These are phyloP conservation scores for Teleopsis dalmanni DNA, from an alignment of 1,140 invertebrate genomes.

Conservation along the genomic window DNA sequence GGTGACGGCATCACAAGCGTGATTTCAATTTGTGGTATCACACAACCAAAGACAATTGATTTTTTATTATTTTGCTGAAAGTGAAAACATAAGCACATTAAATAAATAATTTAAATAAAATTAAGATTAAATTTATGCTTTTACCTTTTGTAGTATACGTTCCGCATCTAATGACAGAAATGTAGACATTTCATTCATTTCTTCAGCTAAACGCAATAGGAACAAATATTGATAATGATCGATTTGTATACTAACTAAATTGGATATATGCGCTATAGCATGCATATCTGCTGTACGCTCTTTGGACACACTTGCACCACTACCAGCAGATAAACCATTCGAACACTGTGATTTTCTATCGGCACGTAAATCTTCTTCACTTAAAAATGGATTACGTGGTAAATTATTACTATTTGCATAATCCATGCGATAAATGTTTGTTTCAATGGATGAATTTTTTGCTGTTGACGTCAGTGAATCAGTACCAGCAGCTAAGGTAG, in stretches of 20 bases:
- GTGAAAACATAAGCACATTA: not conserved
- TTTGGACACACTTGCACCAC: conserved; percentile 2
- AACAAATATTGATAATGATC: conserved; percentile 93
- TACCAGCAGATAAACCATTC: not conserved
- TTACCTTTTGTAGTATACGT: conserved; percentile 52
- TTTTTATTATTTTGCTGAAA: conserved; percentile 46
- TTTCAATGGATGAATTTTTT: conserved; percentile 7
- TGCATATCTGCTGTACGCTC: conserved; percentile 53
- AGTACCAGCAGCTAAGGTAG: conserved; percentile 9
- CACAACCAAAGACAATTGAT: conserved; percentile 63
- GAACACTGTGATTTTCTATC: conserved; percentile 9
- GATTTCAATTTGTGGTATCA: conserved; percentile 77
- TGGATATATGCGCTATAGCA: conserved; percentile 65
- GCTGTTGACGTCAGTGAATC: not conserved
- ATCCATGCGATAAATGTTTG: conserved; percentile 15
- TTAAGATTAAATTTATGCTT: conserved; percentile 1
- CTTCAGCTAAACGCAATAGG: conserved; percentile 72
- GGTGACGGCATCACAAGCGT: conserved; percentile 79
- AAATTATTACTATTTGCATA: conserved; percentile 13
- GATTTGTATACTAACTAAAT: conserved; percentile 74
- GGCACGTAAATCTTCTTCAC: conserved; percentile 31
- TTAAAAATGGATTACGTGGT: conserved; percentile 38
- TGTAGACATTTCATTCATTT: conserved; percentile 68
- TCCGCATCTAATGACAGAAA: conserved; percentile 74
- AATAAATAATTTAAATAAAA: not conserved